Conservation (phyloP, 2,113 vertebrate genomes). For the Pavo muticus region DNA sequence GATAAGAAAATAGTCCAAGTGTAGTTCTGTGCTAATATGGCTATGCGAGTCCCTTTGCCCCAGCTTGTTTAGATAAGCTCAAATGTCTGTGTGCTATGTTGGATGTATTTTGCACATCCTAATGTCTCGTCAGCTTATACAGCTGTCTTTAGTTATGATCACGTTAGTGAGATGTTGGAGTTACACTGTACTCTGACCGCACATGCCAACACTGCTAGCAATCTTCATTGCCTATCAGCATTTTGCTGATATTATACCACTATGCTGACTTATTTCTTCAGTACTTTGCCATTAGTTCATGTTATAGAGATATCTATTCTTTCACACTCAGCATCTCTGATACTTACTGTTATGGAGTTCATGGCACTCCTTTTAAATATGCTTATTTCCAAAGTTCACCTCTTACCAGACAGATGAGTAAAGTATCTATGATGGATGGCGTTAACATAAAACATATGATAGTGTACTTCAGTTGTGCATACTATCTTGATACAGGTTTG, state of each 20-base stretch:
- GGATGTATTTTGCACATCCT: background rate
- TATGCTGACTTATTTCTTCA: background rate
- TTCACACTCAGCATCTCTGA: background rate
- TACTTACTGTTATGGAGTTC: background rate
- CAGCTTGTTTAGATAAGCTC: background rate
- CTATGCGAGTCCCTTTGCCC: accelerated
- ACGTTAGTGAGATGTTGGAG: background rate
- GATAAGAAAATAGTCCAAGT: background rate
- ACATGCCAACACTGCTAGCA: background rate
- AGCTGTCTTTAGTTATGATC: background rate
- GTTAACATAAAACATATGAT: background rate
- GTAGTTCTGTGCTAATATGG: background rate
- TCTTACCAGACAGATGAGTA: background rate
- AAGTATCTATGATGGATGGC: background rate
- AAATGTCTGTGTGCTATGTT: background rate
- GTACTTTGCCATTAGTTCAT: background rate
- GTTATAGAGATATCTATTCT: background rate
- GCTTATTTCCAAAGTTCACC: constrained; percentile 38
- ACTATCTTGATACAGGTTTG: background rate
- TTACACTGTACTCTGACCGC: background rate
- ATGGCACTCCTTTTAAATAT: background rate
- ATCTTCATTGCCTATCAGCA: background rate
- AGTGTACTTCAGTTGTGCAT: background rate
- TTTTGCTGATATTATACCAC: background rate
- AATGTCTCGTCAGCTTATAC: background rate